phyloP scores from a whole-genome alignment of 2,888 invertebrate genomes.

The Gari tellinella region DNA sequence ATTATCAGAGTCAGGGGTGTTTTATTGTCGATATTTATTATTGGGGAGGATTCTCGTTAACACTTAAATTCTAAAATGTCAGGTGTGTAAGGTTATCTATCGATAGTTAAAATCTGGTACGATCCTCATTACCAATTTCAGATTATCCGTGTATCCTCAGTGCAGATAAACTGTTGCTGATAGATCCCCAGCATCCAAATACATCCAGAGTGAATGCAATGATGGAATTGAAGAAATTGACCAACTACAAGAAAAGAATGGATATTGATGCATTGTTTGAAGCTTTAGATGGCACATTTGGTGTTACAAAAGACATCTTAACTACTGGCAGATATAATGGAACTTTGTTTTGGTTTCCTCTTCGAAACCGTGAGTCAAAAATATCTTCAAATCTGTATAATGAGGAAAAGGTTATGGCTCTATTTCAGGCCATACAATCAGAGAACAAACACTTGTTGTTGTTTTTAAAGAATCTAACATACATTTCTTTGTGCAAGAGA shows the following conservation, averaged over 20 bases:
- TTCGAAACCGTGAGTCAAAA: constrained; percentile 68
- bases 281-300: constrained; percentile 67
- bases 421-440: constrained; percentile 70
- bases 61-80: too few relatives aligned
- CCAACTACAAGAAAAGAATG: constrained; percentile 42
- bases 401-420: constrained; percentile 62
- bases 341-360: constrained; percentile 80
- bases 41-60: too few relatives aligned
- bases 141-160: constrained; percentile 78
- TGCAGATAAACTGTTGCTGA: constrained; percentile 72
- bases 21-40: too few relatives aligned
- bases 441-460: constrained; percentile 75
- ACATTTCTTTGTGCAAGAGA: constrained; percentile 45
- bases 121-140: too few relatives aligned
- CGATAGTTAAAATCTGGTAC: too few relatives aligned
- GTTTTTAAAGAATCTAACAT: constrained; percentile 75
- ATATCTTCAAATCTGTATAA: constrained; percentile 71
- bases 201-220: constrained; percentile 14
- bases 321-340: constrained; percentile 67
- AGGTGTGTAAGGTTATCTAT: too few relatives aligned
- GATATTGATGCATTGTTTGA: constrained; percentile 46
- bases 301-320: constrained; percentile 41
- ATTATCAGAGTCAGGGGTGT: too few relatives aligned
- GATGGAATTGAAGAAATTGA: constrained; percentile 31
- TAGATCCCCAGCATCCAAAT: constrained; percentile 70